Evolutionary conservation across 1,140 invertebrate genomes (phyloP), one percentile per base, ranked within the genome.

Genomic region (Pseudoatta argentina): DNA sequence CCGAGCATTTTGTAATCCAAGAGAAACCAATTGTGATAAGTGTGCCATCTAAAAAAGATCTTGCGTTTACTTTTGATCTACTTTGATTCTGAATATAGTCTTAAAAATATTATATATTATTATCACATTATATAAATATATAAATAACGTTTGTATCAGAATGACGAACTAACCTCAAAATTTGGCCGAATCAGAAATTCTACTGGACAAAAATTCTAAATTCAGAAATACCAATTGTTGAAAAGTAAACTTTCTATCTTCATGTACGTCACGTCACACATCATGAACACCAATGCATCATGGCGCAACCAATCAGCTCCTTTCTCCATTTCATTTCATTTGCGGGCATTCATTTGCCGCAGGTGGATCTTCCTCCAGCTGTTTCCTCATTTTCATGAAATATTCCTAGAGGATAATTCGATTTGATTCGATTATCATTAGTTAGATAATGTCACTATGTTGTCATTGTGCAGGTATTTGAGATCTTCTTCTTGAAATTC

Each of bases 21-120:
- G 48, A 63, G n/a, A 24, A 16, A 64, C 2, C 2, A 90, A 67
- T 21, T 82, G 55, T 44, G 72, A 77, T n/a, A 87, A 51, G 0
- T 51, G 18, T 71, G 78, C 27, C 79, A 83, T 83, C 44, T 83
- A 1, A 61, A 73, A 75, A 73, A 51, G 7, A 21, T 82, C 4
- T 34, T 34, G 3, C 4, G 30, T 61, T 76, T 55, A 39, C 0
- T 59, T 44, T 82, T 27, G 5, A 34, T 34, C 21, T 21, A 21
- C 21, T 21, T 21, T 21, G 21, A 21, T 34, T 4, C 6, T 34
- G 3, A 73, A 14, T 2, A 27, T 14, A 44, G n/a, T 27, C 3
- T 39, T 53, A 27, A 61, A 44, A 44, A 76, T 21, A 14, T 59
- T 76, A 73, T 53, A 44, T 44, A 44, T 44, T 53, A 21, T 75